Percentiles rank a stretch among this genome's conserved stretches.
These are phyloP conservation scores for Halocynthia roretzi DNA, from an alignment of 23 tunicate genomes.

Conservation along the genomic window DNA sequence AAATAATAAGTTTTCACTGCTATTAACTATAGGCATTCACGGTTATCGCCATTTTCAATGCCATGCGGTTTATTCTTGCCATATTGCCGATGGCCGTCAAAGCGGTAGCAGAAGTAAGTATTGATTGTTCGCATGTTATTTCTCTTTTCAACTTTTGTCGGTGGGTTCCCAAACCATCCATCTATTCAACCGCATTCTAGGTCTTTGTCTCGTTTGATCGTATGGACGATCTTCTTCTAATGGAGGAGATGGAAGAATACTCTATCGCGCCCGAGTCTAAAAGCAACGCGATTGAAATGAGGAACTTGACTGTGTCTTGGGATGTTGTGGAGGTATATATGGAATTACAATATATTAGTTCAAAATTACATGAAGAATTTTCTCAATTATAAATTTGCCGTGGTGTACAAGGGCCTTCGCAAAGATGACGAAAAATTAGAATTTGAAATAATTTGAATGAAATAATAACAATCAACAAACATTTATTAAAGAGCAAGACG, in stretches of 20 bases:
- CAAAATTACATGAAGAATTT: not conserved
- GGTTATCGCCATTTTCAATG: conserved; percentile 70
- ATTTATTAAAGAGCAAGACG: too few relatives aligned
- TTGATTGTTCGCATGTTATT: not conserved
- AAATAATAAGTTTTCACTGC: not conserved
- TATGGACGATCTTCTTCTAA: conserved; percentile 58
- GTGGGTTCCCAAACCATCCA: too few relatives aligned
- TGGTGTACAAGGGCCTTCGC: not conserved
- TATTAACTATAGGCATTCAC: conserved; percentile 53
- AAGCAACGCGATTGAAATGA: conserved; percentile 44
- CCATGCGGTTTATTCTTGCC: conserved; percentile 76
- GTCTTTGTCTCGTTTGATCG: conserved; percentile 63
- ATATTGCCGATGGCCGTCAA: conserved; percentile 74
- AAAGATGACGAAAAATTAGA: too few relatives aligned
- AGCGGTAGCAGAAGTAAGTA: conserved; percentile 74
- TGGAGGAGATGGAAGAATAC: conserved; percentile 89
- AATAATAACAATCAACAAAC: too few relatives aligned
- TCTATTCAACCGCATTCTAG: conserved; percentile 14
- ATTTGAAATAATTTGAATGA: too few relatives aligned
- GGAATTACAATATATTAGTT: too few relatives aligned
- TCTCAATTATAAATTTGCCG: not conserved
- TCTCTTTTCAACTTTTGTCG: too few relatives aligned
- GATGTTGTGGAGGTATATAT: conserved; percentile 52
- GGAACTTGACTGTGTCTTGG: conserved; percentile 68
- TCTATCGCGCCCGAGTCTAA: conserved; percentile 21